These are phyloP conservation scores for Lindbergichthys nudifrons DNA, from an alignment of 2,797 vertebrate genomes.

Conservation along the genomic window DNA sequence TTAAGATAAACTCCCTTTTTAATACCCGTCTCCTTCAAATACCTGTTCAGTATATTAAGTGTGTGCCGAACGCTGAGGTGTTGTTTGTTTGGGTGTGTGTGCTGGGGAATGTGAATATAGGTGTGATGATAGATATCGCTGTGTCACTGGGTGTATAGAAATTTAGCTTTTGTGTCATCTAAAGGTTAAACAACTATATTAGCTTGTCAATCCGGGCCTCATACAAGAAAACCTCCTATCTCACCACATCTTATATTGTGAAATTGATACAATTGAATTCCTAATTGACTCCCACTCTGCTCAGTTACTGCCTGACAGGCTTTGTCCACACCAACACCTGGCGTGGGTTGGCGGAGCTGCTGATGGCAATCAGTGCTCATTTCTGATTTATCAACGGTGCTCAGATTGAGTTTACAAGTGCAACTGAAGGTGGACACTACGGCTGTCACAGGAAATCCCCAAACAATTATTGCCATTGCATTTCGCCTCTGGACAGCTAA, in stretches of 20 bases:
- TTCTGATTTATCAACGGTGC: too few species aligned
- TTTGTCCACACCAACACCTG: too few species aligned
- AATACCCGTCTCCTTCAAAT: constrained; percentile 40
- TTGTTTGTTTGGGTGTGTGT: constrained; percentile 26
- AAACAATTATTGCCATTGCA: too few species aligned
- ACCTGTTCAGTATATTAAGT: constrained; percentile 38
- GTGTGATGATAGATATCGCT: constrained; percentile 24
- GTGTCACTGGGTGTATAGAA: constrained; percentile 16
- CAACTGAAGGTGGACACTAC: too few species aligned
- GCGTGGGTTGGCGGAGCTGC: too few species aligned
- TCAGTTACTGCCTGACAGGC: background rate
- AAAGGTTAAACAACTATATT: constrained; percentile 20
- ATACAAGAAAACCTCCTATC: background rate
- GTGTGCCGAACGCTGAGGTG: constrained; percentile 13
- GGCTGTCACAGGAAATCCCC: too few species aligned
- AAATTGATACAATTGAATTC: background rate
- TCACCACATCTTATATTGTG: background rate
- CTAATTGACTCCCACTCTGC: background rate
- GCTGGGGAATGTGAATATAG: constrained; percentile 32
- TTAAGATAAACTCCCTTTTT: constrained; percentile 46
- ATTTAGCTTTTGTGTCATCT: constrained; percentile 21
- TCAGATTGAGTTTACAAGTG: too few species aligned
- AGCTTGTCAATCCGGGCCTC: background rate
- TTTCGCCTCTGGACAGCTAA: too few species aligned
- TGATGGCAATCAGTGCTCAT: too few species aligned